Percentiles rank a stretch among this genome's conserved stretches.
Evolutionary conservation across 1,140 invertebrate genomes (phyloP).

Genomic region (Himalopsyche phryganea): DNA sequence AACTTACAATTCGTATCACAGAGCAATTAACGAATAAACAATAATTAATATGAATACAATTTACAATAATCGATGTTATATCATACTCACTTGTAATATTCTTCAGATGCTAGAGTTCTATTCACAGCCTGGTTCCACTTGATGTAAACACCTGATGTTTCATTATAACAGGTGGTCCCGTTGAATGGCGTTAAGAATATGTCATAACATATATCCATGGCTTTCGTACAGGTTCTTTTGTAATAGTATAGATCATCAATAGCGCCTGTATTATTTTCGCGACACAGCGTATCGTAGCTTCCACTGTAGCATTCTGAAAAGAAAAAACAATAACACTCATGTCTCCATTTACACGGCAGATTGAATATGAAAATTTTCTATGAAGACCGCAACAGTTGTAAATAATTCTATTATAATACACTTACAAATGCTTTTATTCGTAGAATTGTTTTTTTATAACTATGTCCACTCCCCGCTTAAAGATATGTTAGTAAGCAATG

Average conservation of each 20-base stretch:
- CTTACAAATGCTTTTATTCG: too few species aligned
- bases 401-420: too few species aligned
- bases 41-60: too few species aligned
- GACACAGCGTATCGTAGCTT: constrained; percentile 46
- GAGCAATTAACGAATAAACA: too few species aligned
- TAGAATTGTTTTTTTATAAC: too few species aligned
- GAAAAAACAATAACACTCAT: neutral
- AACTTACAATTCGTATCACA: too few species aligned
- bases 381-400: too few species aligned
- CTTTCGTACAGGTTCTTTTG: constrained; percentile 48
- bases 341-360: too few species aligned
- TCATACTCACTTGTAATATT: constrained; percentile 58
- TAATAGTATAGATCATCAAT: constrained; percentile 46
- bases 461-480: too few species aligned
- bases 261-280: constrained; percentile 40
- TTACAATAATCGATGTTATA: too few species aligned
- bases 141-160: constrained; percentile 18
- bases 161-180: constrained; percentile 44
- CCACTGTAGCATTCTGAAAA: constrained; percentile 56
- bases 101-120: constrained; percentile 52
- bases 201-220: constrained; percentile 48
- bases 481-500: too few species aligned
- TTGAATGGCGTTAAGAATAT: constrained; percentile 42
- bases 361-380: too few species aligned
- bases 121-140: constrained; percentile 45